These are phyloP conservation scores for Abramis brama DNA, from an alignment of 2,113 vertebrate genomes.

Conservation along the genomic window DNA sequence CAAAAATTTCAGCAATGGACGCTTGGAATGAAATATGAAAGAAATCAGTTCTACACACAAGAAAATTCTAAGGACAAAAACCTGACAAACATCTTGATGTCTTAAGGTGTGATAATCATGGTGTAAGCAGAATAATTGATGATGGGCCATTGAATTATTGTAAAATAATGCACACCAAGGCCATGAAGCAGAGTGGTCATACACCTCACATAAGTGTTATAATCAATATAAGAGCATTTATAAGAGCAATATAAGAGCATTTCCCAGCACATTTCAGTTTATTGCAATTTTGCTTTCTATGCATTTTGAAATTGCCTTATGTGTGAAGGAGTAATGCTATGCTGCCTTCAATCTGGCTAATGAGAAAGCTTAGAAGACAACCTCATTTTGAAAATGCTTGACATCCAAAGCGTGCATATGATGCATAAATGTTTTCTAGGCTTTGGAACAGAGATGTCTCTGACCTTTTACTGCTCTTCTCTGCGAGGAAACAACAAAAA, in stretches of 20 bases:
- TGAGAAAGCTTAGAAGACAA: not conserved
- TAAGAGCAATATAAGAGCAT: not conserved
- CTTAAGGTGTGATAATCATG: not conserved
- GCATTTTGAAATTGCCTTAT: not conserved
- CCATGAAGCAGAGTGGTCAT: not conserved
- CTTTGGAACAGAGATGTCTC: not conserved
- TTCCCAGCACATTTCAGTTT: not conserved
- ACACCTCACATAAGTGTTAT: not conserved
- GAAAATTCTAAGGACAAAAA: not conserved
- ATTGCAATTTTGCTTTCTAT: not conserved
- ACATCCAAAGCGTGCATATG: not conserved
- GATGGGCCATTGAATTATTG: not conserved
- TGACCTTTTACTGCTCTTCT: not conserved
- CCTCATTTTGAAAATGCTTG: not conserved
- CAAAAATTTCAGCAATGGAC: not conserved
- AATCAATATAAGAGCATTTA: not conserved
- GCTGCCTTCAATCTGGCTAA: not conserved
- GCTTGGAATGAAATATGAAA: not conserved
- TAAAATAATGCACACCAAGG: not conserved
- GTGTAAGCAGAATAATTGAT: not conserved
- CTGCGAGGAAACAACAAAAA: not conserved
- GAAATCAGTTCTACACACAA: not conserved
- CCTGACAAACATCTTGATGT: not conserved
- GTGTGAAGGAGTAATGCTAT: not conserved
- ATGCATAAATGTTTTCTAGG: not conserved